phyloP scores from a whole-genome alignment of 2,113 vertebrate species.

The Lates calcarifer region DNA sequence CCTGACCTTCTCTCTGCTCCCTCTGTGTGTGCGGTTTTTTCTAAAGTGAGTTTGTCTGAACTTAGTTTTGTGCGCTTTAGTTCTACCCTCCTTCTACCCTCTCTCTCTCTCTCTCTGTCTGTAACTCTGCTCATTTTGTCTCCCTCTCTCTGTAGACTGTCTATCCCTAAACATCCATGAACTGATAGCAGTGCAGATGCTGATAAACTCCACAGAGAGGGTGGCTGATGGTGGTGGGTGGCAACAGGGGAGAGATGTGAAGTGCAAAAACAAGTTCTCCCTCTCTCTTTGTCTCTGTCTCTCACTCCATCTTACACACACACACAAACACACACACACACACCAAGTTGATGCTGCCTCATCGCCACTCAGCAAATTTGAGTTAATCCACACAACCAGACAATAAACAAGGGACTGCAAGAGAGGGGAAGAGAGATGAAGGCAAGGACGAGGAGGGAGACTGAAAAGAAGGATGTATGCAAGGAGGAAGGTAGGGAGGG shows the following conservation, averaged over 20 bases:
- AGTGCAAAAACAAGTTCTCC: conserved; percentile 43
- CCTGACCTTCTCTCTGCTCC: conserved; percentile 75
- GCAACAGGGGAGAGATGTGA: conserved; percentile 60
- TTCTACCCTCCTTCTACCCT: conserved; percentile 7
- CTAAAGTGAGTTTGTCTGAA: conserved; percentile 61
- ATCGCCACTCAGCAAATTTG: conserved; percentile 39
- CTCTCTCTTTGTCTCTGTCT: conserved; percentile 12
- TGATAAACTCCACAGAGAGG: conserved; percentile 63
- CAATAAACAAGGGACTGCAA: conserved; percentile 4
- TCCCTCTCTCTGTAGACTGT: conserved; percentile 44
- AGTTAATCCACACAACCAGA: conserved; percentile 51
- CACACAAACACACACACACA: conserved; percentile 36
- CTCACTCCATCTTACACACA: conserved; percentile 34
- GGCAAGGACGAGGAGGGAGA: conserved; percentile 7
- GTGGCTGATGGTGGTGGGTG: conserved; percentile 45
- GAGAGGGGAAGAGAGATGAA: conserved; percentile 6
- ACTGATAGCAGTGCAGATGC: conserved; percentile 64
- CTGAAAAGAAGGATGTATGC: not conserved
- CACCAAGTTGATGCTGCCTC: conserved; percentile 33
- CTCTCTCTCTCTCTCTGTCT: not conserved
- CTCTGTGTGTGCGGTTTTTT: conserved; percentile 39
- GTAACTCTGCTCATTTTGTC: conserved; percentile 41
- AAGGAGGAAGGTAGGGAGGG: not conserved
- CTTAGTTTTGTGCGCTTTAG: conserved; percentile 63
- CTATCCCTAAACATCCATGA: conserved; percentile 49